Base-by-base conservation (phyloP, 2,888 invertebrate genomes). In the Apomyelois bistriatella region DNA sequence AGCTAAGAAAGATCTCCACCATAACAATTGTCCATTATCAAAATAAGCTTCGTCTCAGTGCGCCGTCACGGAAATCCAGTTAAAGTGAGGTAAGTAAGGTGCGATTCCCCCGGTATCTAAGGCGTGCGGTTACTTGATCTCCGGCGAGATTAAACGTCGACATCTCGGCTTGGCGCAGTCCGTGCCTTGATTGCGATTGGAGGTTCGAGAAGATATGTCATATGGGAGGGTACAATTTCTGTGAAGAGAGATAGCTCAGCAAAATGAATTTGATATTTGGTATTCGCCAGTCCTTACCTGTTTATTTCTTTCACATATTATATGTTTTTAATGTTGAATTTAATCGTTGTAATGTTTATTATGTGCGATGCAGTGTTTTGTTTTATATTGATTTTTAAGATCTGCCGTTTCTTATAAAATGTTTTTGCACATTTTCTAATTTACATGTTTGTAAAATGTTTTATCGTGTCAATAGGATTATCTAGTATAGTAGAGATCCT, bases 11-110 rank as follows among this genome's bases (percentile, higher is more conserved):
- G 28, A 12, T 22, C 12, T 13, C 30, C 12, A 10, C n/a, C 43
- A 3, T 9, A 43, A 43, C 43, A 43, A 42, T 43, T 28, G 12
- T 43, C 42, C 12, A 43, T 43, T 43, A 43, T 28, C 42, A 28
- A 43, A 43, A 43, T 17, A 30, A 43, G 42, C 42, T 43, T 38
- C 28, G 28, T 41, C 42, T 22, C 28, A 9, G 13, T 28, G n/a
- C 7, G 7, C n/a, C 42, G 16, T 28, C 12, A 5, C 28, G 42
- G 42, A 28, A 43, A 28, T 17, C 10, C 28, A 43, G 42, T 43
- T 28, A 43, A 43, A 28, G 28, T 17, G 42, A 28, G 42, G 22
- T 38, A 13, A 38, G 38, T 12, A 43, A 43, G 42, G 42, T 8
- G 42, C 28, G 10, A 43, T 28, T 28, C 42, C 12, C 28, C 22